Evolutionary conservation across 2,797 vertebrate species (phyloP), one percentile per base, ranked within the genome.

Genomic region (Sandelia bainsii): DNA sequence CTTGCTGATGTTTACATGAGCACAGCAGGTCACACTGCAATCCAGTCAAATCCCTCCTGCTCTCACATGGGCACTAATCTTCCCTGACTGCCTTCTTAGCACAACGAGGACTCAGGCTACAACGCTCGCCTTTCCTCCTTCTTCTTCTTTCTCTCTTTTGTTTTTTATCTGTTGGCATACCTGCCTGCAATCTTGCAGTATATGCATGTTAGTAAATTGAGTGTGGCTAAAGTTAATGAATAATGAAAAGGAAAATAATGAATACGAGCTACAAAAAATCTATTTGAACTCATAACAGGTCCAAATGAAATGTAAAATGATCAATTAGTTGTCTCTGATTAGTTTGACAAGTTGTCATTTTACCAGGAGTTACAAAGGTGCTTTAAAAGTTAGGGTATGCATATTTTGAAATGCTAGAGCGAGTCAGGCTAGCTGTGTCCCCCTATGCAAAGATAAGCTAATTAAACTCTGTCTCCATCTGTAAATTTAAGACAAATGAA

Each of bases 61-160:
- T 80, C 89, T 88, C 91, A 91, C 89, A 87, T 84, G 87, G 81
- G 68, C 69, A 37, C 83, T 94, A 93, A 95, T 94, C 93, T 90
- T 64, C 81, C 83, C 81, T 32, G 84, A 90, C 90, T 90, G 87
- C 83, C 85, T 89, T 81, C 89, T 88, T 87, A 89, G 83, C 78
- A 76, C 57, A 82, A 59, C 68, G 27, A 60, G 72, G 68, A 83
- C 72, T 39, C 57, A 54, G 69, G 42, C 88, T 65, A 29, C 75
- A 75, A 69, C 75, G 56, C 63, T 50, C 49, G 3, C 49, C 42
- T 63, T 69, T 69, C 46, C 67, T 69, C 53, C 52, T 42, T 2
- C 13, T 42, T 17, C 13, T 17, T 42, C 53, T 65, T 51, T 61
- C 69, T 22, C 57, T 34, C 51, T 20, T 32, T 67, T 57, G 19